A percentile compares a stretch with the other conserved stretches of the same genome.
Evolutionary conservation across 2,797 vertebrate species (phyloP).

Genomic region (Lacerta bilineata): DNA sequence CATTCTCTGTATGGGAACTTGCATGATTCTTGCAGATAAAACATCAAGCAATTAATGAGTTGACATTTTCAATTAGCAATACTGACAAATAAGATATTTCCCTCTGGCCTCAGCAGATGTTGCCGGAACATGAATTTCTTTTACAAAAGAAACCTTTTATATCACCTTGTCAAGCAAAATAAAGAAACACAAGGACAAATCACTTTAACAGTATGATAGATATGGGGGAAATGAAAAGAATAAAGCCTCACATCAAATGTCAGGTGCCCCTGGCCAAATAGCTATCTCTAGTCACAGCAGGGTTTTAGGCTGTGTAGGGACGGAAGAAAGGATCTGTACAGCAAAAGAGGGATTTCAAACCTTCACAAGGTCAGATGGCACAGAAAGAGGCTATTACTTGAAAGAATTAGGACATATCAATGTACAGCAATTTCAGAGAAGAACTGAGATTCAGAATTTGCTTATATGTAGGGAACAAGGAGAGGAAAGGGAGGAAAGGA

Average conservation of each 20-base stretch:
- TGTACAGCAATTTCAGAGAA: slow-evolving; percentile 7
- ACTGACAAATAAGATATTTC: not conserved
- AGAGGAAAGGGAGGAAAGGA: not conserved
- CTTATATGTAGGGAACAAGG: not conserved
- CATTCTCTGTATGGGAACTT: not conserved
- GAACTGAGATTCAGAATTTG: not conserved
- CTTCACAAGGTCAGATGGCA: slow-evolving; percentile 26
- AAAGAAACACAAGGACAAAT: slow-evolving; percentile 7
- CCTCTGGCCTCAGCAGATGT: not conserved
- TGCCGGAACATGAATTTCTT: not conserved
- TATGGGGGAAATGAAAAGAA: not conserved
- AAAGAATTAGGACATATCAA: slow-evolving; percentile 6
- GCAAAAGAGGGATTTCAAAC: slow-evolving; percentile 3
- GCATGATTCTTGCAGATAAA: not conserved
- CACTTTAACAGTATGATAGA: not conserved
- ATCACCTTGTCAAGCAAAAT: slow-evolving; percentile 22
- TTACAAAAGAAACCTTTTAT: not conserved
- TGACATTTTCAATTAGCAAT: slow-evolving; percentile 29
- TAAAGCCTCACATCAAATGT: slow-evolving; percentile 2
- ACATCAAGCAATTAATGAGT: slow-evolving; percentile 8
- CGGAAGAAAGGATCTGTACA: not conserved
- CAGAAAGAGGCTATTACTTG: slow-evolving; percentile 13
- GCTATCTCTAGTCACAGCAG: slow-evolving; percentile 9
- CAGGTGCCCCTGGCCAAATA: slow-evolving; percentile 11
- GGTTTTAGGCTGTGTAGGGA: not conserved